Base-by-base conservation (phyloP, 2,113 vertebrate genomes). In the Festucalex cinctus region DNA sequence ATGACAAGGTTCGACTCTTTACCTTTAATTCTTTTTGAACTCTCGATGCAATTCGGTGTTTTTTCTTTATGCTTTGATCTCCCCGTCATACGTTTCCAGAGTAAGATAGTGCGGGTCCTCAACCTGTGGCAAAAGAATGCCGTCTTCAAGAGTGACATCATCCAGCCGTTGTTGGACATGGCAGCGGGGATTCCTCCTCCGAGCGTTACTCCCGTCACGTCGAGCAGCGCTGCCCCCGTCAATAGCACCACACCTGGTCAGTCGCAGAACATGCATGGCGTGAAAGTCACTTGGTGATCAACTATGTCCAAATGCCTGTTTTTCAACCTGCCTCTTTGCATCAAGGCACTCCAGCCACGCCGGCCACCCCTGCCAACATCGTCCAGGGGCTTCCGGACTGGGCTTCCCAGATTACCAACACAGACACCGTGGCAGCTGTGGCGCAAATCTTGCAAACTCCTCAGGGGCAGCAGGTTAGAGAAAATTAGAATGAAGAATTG, bases 71-170 rank as follows among this genome's bases (percentile, higher is more conserved):
- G 24, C n/a, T 61, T 20, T 19, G 43, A 17, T 43, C 26, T 26
- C 32, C 26, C 24, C 19, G 22, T 17, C 26, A 26, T 14, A 3
- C n/a, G 20, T 78, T 66, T 88, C 36, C 87, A 99, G 97, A 99
- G 97, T 89, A 99, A 98, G 90, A 98, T 99, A 57, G 97, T 99
- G 70, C 89, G 97, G 86, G 97, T 99, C 16, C 90, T 99, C 61
- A 99, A 99, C 80, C 90, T 99, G 24, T 99, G 97, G 97, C 97
- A 99, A 89, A 99, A 99, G 90, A 99, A 99, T 81, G 95, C 92
- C 0, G 97, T 99, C 22, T 99, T 99, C 83, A 98, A 97, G 88
- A 99, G 97, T 79, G 97, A 99, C 92, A 98, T 99, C 84, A 98
- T 99, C 74, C 97, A 99, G 83, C 97, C 97, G 69, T 91, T 99